These are phyloP conservation scores for Tympanoctomys barrerae DNA, from an alignment of 2,797 vertebrate species.

Conservation along the genomic window DNA sequence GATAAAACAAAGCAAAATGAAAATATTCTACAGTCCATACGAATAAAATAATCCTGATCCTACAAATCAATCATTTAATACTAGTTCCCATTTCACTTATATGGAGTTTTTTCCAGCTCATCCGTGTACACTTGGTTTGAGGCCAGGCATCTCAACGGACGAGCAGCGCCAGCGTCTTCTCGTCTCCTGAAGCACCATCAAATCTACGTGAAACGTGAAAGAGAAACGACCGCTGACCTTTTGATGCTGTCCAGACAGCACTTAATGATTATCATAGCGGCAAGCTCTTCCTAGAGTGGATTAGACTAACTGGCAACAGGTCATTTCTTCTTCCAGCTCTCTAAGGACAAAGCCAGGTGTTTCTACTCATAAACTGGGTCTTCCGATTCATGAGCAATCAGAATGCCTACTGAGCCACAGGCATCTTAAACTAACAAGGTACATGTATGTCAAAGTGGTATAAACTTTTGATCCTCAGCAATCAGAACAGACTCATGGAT, in stretches of 20 bases:
- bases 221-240: conserved; percentile 89
- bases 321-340: conserved; percentile 90
- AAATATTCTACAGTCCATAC: neutral
- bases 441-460: conserved; percentile 69
- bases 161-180: conserved; percentile 78
- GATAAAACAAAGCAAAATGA: neutral
- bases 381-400: conserved; percentile 84
- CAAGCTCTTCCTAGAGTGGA: conserved; percentile 88
- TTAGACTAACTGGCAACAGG: conserved; percentile 87
- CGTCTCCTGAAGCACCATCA: conserved; percentile 87
- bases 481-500: conserved; percentile 79
- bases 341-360: conserved; percentile 87
- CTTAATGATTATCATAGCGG: conserved; percentile 91
- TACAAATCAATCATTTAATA: conserved; percentile 18
- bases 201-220: conserved; percentile 84
- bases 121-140: conserved; percentile 73
- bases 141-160: conserved; percentile 68
- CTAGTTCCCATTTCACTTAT: neutral
- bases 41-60: neutral
- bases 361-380: conserved; percentile 86
- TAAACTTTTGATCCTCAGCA: conserved; percentile 75
- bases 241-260: conserved; percentile 90
- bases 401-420: conserved; percentile 82
- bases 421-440: conserved; percentile 73
- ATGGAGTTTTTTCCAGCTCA: conserved; percentile 73